These are phyloP conservation scores for Pseudopleuronectes americanus DNA, from an alignment of 2,797 vertebrate species.

Conservation along the genomic window DNA sequence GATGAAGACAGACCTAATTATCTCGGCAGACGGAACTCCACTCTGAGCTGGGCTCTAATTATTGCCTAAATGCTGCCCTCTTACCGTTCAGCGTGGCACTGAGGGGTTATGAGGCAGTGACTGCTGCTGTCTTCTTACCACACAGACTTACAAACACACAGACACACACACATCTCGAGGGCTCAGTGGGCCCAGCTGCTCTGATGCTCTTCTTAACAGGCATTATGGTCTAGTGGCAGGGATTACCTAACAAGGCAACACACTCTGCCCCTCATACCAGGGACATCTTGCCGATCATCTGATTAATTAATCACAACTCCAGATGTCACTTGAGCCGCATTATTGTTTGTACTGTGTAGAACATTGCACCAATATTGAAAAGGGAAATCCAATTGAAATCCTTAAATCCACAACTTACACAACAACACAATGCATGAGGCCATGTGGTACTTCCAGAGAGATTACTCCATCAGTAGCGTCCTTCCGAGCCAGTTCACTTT, in stretches of 20 bases:
- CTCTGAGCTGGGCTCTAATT: constrained; percentile 72
- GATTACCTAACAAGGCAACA: constrained; percentile 61
- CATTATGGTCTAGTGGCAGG: constrained; percentile 34
- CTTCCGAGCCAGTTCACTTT: constrained; percentile 28
- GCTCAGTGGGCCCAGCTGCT: constrained; percentile 49
- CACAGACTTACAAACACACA: constrained; percentile 19
- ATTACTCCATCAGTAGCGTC: constrained; percentile 19
- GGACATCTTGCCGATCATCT: constrained; percentile 38
- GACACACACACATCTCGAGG: constrained; percentile 1
- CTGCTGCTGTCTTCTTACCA: constrained; percentile 40
- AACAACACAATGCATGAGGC: constrained; percentile 13
- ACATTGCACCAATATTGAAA: not conserved
- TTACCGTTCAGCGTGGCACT: constrained; percentile 53
- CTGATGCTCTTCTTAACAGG: constrained; percentile 44
- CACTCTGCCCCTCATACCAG: constrained; percentile 23
- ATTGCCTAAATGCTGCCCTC: constrained; percentile 63
- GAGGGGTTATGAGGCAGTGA: constrained; percentile 38
- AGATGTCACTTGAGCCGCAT: constrained; percentile 36
- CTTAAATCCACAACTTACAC: not conserved
- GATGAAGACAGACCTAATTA: constrained; percentile 77
- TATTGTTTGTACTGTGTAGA: constrained; percentile 12
- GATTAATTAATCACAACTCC: constrained; percentile 67
- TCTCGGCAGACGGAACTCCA: constrained; percentile 56
- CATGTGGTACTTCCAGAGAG: constrained; percentile 16
- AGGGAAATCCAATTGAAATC: constrained; percentile 2